These are phyloP conservation scores for Hydrocynus forskahlii DNA, from an alignment of 2,797 vertebrate species.

Conservation along the genomic window DNA sequence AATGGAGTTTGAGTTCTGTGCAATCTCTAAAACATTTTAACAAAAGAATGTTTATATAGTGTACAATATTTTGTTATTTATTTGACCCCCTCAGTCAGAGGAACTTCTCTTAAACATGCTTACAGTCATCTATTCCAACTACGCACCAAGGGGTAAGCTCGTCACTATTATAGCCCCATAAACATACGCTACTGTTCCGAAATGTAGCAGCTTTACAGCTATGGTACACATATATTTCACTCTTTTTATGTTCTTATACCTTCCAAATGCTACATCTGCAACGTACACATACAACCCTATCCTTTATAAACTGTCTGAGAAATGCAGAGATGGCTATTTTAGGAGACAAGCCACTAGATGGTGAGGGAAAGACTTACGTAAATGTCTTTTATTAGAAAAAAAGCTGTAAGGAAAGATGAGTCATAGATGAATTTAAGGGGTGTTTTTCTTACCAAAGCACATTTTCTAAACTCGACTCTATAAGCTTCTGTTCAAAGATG, in stretches of 20 bases:
- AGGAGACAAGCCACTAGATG: slow-evolving; percentile 7
- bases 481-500: slow-evolving; percentile 19
- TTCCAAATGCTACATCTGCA: neutral
- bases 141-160: too few species aligned
- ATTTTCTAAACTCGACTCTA: slow-evolving; percentile 2
- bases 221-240: too few species aligned
- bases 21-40: too few species aligned
- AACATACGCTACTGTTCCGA: too few species aligned
- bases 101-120: too few species aligned
- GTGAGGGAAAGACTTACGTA: slow-evolving; percentile 45
- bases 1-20: too few species aligned
- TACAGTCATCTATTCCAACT: too few species aligned
- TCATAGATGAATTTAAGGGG: slow-evolving; percentile 36
- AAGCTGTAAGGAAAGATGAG: slow-evolving; percentile 48
- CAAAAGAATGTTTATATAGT: too few species aligned
- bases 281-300: slow-evolving; percentile 8
- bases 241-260: neutral
- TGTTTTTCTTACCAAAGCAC: slow-evolving; percentile 6
- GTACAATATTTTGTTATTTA: too few species aligned
- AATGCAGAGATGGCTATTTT: slow-evolving; percentile 33
- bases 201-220: too few species aligned
- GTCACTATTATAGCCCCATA: too few species aligned
- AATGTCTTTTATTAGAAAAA: slow-evolving; percentile 51
- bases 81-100: too few species aligned
- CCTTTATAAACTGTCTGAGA: slow-evolving; percentile 5